These are phyloP conservation scores for Falco cherrug DNA, from an alignment of 2,797 vertebrate genomes.

Conservation along the genomic window DNA sequence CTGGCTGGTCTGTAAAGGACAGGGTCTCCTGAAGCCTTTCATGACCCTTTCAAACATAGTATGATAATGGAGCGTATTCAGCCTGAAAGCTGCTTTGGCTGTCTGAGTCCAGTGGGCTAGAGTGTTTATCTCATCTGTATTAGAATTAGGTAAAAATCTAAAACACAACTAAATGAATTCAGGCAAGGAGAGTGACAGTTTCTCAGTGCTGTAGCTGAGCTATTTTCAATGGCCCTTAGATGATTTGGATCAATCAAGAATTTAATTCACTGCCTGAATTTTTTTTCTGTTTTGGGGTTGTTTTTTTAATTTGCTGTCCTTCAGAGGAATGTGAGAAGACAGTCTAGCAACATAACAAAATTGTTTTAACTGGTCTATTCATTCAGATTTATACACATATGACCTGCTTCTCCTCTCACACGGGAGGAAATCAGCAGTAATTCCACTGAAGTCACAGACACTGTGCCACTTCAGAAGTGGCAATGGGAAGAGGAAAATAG, in stretches of 20 bases:
- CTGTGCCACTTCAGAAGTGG: neutral
- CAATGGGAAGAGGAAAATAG: neutral
- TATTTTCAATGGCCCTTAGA: constrained; percentile 26
- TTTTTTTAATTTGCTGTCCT: neutral
- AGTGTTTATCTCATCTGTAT: constrained; percentile 25
- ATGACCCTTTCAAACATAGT: constrained; percentile 5
- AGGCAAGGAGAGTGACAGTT: constrained; percentile 12
- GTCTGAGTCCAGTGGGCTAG: neutral
- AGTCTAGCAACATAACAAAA: neutral
- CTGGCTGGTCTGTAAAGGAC: constrained; percentile 46
- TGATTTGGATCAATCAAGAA: neutral
- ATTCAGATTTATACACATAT: neutral
- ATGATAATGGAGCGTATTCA: constrained; percentile 44
- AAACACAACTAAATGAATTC: constrained; percentile 14
- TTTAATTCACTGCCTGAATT: neutral
- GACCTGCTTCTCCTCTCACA: constrained; percentile 10
- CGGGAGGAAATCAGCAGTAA: neutral
- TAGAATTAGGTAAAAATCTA: constrained; percentile 42
- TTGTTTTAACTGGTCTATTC: constrained; percentile 6
- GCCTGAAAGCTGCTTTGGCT: constrained; percentile 42
- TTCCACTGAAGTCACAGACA: neutral
- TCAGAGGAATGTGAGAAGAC: neutral
- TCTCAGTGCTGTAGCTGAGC: neutral
- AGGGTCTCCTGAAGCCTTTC: constrained; percentile 27
- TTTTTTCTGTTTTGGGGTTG: neutral